Evolutionary conservation across 2,113 vertebrate genomes (phyloP).

Genomic region (Furnarius figulus): DNA sequence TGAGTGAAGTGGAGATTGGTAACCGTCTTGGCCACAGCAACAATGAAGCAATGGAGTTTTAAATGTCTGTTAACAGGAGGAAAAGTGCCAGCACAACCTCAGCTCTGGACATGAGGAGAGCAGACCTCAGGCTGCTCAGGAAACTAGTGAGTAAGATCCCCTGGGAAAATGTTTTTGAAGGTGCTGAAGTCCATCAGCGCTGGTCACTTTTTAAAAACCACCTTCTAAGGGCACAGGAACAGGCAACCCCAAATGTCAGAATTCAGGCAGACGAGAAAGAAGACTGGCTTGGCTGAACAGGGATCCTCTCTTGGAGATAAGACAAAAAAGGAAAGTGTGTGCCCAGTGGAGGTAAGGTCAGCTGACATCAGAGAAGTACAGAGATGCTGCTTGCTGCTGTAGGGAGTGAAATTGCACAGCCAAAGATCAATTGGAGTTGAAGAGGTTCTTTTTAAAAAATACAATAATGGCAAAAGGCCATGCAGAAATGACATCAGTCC

Average conservation of each 20-base stretch:
- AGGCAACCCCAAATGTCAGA: background rate
- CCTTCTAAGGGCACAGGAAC: background rate
- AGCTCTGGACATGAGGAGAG: background rate
- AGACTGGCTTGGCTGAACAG: background rate
- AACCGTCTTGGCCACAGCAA: background rate
- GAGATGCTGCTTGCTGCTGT: background rate
- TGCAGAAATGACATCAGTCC: background rate
- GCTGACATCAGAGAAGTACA: background rate
- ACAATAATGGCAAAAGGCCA: background rate
- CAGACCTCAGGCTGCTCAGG: background rate
- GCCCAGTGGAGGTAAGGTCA: background rate
- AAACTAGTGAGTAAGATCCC: background rate
- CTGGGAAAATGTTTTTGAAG: background rate
- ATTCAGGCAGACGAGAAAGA: background rate
- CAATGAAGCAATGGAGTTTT: rapidly evolving
- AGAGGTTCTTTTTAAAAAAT: no score
- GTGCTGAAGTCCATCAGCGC: background rate
- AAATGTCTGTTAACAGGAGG: background rate
- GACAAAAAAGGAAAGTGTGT: background rate
- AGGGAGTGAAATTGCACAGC: background rate
- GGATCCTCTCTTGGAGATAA: background rate
- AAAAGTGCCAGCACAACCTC: background rate
- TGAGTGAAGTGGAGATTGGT: background rate
- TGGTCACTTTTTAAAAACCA: background rate
- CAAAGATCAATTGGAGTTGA: background rate